Conservation (phyloP, 2,797 vertebrate genomes). For the Sciurus vulgaris region DNA sequence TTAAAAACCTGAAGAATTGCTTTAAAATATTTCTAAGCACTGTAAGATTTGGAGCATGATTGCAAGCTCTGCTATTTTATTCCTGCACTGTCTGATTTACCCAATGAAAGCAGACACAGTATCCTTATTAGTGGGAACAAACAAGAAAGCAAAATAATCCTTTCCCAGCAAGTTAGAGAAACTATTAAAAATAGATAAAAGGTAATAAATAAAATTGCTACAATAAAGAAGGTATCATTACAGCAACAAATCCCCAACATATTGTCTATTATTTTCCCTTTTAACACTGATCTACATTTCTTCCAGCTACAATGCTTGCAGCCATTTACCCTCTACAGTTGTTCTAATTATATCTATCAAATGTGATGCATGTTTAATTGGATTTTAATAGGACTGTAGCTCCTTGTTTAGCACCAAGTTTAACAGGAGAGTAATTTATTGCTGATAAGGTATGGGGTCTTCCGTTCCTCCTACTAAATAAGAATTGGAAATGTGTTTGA, state of each 20-base stretch:
- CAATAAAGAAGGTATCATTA: neutral
- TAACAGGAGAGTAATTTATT: conserved; percentile 82
- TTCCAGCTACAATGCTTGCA: conserved; percentile 69
- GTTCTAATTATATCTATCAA: conserved; percentile 85
- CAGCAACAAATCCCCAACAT: neutral
- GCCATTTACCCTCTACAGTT: conserved; percentile 73
- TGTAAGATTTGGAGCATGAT: neutral
- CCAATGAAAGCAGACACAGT: neutral
- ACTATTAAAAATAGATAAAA: conserved; percentile 7
- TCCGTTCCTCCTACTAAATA: conserved; percentile 76
- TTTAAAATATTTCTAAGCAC: neutral
- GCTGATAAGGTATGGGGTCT: conserved; percentile 61
- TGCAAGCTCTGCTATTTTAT: neutral
- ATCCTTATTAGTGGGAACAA: neutral
- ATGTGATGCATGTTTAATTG: conserved; percentile 82
- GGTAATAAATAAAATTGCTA: conserved; percentile 40
- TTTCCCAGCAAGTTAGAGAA: conserved; percentile 13
- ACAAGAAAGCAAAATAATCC: neutral
- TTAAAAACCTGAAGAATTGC: neutral
- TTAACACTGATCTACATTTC: conserved; percentile 55
- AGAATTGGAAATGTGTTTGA: conserved; percentile 74
- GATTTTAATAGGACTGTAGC: conserved; percentile 83
- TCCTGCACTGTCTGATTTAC: neutral
- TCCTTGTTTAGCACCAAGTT: conserved; percentile 81
- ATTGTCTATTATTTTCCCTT: neutral